Base-by-base conservation (phyloP, 2,888 invertebrate species). In the Zygogramma bicolorata region DNA sequence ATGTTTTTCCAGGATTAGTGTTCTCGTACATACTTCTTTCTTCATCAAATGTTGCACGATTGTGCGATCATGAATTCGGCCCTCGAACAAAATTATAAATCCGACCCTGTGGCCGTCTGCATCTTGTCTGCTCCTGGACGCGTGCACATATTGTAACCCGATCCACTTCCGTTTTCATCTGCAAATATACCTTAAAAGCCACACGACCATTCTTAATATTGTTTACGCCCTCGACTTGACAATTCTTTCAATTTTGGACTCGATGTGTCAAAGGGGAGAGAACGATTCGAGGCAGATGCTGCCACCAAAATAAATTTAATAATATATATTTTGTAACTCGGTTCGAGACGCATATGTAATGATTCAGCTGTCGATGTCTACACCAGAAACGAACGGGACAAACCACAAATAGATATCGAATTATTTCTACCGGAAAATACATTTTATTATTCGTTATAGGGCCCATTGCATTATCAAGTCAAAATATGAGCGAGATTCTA, bases 121-220 rank as follows among this genome's bases (percentile, higher is more conserved):
- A 53, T 53, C 42, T 42, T 18, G 63, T 59, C 67, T 69, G 18
- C 42, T 40, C 20, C 27, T 53, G 40, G 67, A 67, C 68, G 74
- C 71, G 70, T 68, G 72, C 70, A 67, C 73, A 25, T 53, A 67
- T 70, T 53, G 75, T 72, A 75, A 71, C 70, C 68, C 74, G 74
- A 74, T 75, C 65, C 66, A 60, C 71, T 75, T 75, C 73, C 75
- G 73, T 75, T 62, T 63, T 70, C 73, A 66, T 70, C 73, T 59
- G 73, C 70, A 75, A 75, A 73, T 73, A 73, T 68, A 58, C 68
- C 60, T 68, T 70, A 71, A 71, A 74, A 74, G 74, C 71, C 67
- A 53, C 74, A 62, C 71, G 65, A 53, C 71, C 58, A 53, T 53
- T 53, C 63, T 61, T 60, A 65, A 60, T 65, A 67, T 70, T 61